Evolutionary conservation across 2,113 vertebrate genomes (phyloP), one percentile per base, ranked within the genome.

Genomic region (Microtus ochrogaster): DNA sequence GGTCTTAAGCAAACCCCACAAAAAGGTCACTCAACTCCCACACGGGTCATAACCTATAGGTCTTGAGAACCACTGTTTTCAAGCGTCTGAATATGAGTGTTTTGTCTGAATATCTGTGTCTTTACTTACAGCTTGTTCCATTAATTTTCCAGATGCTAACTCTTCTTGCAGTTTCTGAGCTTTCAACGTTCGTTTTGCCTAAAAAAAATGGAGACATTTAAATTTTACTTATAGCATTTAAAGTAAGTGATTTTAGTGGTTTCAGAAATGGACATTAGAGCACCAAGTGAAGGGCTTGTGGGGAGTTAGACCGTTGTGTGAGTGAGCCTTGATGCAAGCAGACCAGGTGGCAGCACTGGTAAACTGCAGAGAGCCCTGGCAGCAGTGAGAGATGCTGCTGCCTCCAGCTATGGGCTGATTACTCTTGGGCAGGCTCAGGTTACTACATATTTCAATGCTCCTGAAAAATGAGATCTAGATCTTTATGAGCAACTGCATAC

Each of bases 161-260:
- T 99, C 99, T 88, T 99, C 99, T 97, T 99, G 99, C 73, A 99
- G 99, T 95, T 99, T 99, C 97, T 99, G 99, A 47, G 99, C 99
- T 98, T 99, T 99, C 92, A 99, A 97, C 0, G 99, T 99, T 91
- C 99, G 99, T 97, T 99, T 99, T 90, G 99, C 99, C 99, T 99
- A 21, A 1, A 44, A 44, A 97, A 33, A 96, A 0, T 7, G 44
- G 39, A 95, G 96, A 97, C 6, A 96, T 68, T 86, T 90, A 77
- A 88, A 87, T 94, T 93, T 94, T 90, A 94, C 36, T 92, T 82
- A 97, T 1, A 78, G 89, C 17, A 85, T 52, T 72, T 95, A 89
- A 96, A 78, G 66, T 11, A 30, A 24, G 0, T 36, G 81, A 30
- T 11, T 89, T 58, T 55, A 96, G 13, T 85, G 39, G 78, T 92